Percentiles rank a stretch among this genome's conserved stretches.
Evolutionary conservation across 2,888 invertebrate species (phyloP).

Genomic region (Volucella zonaria): DNA sequence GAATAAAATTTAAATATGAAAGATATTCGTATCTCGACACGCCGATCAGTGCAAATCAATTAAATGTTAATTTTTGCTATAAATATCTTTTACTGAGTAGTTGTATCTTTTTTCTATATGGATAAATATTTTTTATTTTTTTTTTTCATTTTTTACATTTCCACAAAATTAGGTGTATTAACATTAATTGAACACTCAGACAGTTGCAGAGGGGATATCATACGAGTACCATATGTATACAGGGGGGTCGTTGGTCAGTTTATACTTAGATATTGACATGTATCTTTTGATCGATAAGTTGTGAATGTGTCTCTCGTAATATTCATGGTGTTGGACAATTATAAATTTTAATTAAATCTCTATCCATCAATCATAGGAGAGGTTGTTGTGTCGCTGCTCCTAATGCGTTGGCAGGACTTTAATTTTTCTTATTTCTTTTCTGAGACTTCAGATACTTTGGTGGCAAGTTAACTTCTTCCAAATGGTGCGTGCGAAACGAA

Average conservation of each 20-base stretch:
- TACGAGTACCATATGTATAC: not conserved
- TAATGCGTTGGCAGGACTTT: conserved; percentile 71
- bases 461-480: conserved; percentile 12
- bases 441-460: no score
- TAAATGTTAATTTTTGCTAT: conserved; percentile 66
- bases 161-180: conserved; percentile 64
- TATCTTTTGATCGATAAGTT: conserved; percentile 52
- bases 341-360: conserved; percentile 73
- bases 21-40: conserved; percentile 50
- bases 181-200: conserved; percentile 66
- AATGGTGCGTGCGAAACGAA: conserved; percentile 71
- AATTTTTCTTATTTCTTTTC: conserved; percentile 3
- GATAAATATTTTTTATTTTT: not conserved
- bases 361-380: conserved; percentile 71
- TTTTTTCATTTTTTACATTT: conserved; percentile 10
- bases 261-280: conserved; percentile 29
- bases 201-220: conserved; percentile 16
- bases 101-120: not conserved
- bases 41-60: conserved; percentile 67
- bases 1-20: conserved; percentile 55
- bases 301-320: conserved; percentile 31
- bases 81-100: conserved; percentile 7
- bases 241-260: conserved; percentile 28
- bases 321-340: conserved; percentile 67
- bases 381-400: conserved; percentile 44